phyloP scores from a whole-genome alignment of 2,113 vertebrate species.

The Boulengeromyrus knoepffleri region DNA sequence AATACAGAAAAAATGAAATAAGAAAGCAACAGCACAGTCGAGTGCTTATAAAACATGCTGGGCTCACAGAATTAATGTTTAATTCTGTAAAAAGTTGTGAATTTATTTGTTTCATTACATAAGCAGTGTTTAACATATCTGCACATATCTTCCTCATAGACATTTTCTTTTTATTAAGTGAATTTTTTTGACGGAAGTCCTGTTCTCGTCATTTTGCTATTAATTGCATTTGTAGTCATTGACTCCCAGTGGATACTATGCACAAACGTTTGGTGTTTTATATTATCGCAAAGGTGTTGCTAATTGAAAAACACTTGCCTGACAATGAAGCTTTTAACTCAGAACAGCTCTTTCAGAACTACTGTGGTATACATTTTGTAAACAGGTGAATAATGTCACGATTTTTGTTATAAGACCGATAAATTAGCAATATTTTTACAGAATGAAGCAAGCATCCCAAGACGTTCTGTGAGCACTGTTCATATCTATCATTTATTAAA shows the following conservation, averaged over 20 bases:
- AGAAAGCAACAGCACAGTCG: no score
- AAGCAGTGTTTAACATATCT: background rate
- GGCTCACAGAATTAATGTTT: background rate
- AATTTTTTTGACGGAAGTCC: background rate
- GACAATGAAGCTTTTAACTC: background rate
- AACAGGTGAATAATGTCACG: background rate
- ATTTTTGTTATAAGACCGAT: background rate
- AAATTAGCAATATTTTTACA: background rate
- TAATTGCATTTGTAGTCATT: background rate
- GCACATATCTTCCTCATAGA: background rate
- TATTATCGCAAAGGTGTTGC: background rate
- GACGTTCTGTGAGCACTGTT: background rate
- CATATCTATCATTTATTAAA: background rate
- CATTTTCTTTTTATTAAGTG: background rate
- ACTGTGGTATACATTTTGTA: background rate
- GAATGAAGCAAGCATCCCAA: background rate
- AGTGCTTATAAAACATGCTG: background rate
- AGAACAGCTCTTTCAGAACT: background rate
- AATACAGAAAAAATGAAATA: no score
- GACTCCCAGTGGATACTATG: background rate
- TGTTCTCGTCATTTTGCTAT: background rate
- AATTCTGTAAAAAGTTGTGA: background rate
- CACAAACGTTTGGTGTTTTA: background rate
- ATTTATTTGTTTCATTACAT: background rate
- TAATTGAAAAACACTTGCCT: background rate